These are phyloP conservation scores for Tigriopus japonicus DNA, from an alignment of 1,140 invertebrate genomes.

Conservation along the genomic window DNA sequence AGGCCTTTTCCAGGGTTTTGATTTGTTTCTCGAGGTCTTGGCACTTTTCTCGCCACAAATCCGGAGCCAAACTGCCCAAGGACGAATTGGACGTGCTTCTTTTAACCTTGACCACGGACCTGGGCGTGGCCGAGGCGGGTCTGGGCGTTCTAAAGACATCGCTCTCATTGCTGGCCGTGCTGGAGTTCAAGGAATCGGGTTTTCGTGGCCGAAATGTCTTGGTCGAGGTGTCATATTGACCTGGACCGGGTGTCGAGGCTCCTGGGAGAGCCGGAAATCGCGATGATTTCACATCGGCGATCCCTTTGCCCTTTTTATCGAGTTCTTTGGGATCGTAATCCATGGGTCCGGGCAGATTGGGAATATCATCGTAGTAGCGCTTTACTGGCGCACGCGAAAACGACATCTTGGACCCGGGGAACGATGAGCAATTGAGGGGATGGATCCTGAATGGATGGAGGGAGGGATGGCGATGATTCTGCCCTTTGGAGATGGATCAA, in stretches of 20 bases:
- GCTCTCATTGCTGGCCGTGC: background rate
- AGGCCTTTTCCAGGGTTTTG: too few species aligned
- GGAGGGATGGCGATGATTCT: too few species aligned
- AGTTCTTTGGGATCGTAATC: constrained; percentile 5
- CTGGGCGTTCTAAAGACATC: background rate
- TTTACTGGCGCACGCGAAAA: background rate
- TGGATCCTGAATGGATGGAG: too few species aligned
- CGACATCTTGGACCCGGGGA: too few species aligned
- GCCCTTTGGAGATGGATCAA: too few species aligned
- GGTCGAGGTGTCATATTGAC: background rate
- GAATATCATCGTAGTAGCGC: constrained; percentile 4
- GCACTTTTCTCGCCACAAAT: background rate
- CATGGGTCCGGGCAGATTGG: background rate
- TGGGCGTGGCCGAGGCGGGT: background rate
- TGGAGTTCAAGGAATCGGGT: background rate
- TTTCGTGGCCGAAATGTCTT: background rate
- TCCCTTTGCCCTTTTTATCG: background rate
- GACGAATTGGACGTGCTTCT: background rate
- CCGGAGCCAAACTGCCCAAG: background rate
- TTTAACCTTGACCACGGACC: background rate
- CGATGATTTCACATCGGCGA: background rate
- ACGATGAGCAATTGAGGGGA: too few species aligned
- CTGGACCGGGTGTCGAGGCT: background rate
- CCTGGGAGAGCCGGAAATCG: background rate
- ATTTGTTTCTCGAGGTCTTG: too few species aligned